Base-by-base conservation (phyloP, 2,113 vertebrate species). In the Tretioscincus oriximinensis region DNA sequence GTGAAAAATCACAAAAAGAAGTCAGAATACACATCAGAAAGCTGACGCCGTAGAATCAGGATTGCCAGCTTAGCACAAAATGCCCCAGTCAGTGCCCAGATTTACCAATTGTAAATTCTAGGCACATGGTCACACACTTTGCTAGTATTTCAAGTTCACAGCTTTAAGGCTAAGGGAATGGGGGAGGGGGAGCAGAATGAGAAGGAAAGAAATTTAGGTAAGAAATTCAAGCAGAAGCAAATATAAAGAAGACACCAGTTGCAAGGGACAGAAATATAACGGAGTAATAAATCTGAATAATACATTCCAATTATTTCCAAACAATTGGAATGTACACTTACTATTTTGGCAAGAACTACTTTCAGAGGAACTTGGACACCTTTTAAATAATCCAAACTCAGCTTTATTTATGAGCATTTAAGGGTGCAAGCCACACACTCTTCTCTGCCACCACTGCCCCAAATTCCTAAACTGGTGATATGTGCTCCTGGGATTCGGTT, bases 121-220 rank as follows among this genome's bases (percentile, higher is more conserved):
- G 65, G 54, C 24, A 26, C 16, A 4, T 16, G 58, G 61, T 65
- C 63, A 70, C 89, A 88, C 76, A 90, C 88, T 89, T 92, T 93
- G 89, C 91, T 85, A 88, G 88, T 90, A 88, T 90, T 89, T 89
- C 91, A 91, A 89, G 90, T 93, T 91, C 90, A 91, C 49, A 73
- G 29, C n/a, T 76, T 18, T 18, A 58, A 58, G 31, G 29, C n/a
- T 28, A 5, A 6, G 5, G 76, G 21, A n/a, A 49, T 7, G 28
- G 4, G 22, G 45, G 63, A 3, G 3, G 26, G 35, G 31, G 22
- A 3, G 16, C 9, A 6, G 11, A 49, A 66, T 4, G 31, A 26
- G 1, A 22, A 2, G 5, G 9, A 24, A 60, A 49, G 2, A 5
- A 35, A 76, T 24, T 3, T 76, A 3, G 0, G 75, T 41, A 70